Conservation (phyloP, 2,888 invertebrate species). For the Himalopsyche japonica region DNA sequence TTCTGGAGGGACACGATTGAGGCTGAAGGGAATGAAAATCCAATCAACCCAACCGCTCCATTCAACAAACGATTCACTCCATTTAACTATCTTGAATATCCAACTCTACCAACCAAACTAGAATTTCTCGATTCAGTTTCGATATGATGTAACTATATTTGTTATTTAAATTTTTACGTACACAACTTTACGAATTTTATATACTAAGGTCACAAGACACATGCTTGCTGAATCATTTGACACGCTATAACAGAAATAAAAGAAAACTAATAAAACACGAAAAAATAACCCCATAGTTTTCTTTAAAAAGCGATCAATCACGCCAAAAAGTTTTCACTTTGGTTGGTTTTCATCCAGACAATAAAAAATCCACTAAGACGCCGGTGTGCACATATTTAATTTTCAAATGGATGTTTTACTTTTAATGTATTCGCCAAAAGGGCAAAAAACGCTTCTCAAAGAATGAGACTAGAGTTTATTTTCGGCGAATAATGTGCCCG, state of each 20-base stretch:
- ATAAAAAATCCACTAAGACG: neutral
- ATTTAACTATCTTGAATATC: too few relatives aligned
- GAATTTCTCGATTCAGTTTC: too few relatives aligned
- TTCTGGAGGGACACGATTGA: too few relatives aligned
- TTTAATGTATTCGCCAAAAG: constrained; percentile 5
- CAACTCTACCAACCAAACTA: too few relatives aligned
- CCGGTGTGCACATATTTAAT: constrained; percentile 8
- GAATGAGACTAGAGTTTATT: neutral
- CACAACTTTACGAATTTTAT: too few relatives aligned
- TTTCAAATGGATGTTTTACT: constrained; percentile 14
- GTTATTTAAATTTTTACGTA: too few relatives aligned
- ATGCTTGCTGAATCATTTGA: too few relatives aligned
- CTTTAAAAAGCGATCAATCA: constrained; percentile 2
- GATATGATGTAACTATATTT: too few relatives aligned
- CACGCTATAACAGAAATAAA: neutral
- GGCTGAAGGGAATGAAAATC: too few relatives aligned
- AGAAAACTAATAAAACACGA: neutral
- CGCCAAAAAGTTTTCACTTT: neutral
- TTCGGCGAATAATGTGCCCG: constrained; percentile 4
- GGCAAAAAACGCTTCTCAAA: neutral
- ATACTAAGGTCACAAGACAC: too few relatives aligned
- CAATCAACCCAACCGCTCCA: too few relatives aligned
- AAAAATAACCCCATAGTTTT: neutral
- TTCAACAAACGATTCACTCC: too few relatives aligned
- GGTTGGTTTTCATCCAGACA: neutral